Percentiles rank a stretch among this genome's conserved stretches.
Conservation (phyloP, 2,888 invertebrate genomes). For the Theretra japonica region DNA sequence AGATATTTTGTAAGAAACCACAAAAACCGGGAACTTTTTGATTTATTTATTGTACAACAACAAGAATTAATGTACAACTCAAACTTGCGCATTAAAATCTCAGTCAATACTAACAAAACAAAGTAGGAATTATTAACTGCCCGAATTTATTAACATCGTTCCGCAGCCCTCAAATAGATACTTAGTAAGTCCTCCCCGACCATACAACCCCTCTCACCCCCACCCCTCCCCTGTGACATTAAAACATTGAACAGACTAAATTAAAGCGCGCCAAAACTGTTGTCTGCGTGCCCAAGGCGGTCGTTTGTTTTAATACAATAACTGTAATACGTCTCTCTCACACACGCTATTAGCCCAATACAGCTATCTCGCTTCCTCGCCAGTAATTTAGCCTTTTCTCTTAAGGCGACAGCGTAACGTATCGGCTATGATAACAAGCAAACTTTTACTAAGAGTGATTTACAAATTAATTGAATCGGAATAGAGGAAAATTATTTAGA, state of each 20-base stretch:
- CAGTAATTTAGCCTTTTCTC: constrained; percentile 71
- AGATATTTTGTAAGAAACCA: too few relatives aligned
- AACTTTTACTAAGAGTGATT: constrained; percentile 29
- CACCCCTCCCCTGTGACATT: constrained; percentile 70
- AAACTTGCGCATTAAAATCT: background rate
- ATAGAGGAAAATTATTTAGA: constrained; percentile 37
- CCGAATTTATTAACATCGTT: constrained; percentile 78
- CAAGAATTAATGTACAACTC: background rate
- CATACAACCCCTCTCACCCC: constrained; percentile 43
- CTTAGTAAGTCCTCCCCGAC: constrained; percentile 61
- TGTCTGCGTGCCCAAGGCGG: constrained; percentile 81
- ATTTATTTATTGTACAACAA: background rate
- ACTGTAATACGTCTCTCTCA: constrained; percentile 71
- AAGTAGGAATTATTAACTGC: constrained; percentile 71
- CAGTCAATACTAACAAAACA: constrained; percentile 44
- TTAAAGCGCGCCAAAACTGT: constrained; percentile 84
- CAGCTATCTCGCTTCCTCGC: constrained; percentile 58
- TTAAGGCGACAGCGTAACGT: constrained; percentile 73
- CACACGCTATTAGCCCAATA: constrained; percentile 60
- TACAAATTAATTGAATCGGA: constrained; percentile 27
- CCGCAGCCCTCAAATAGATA: constrained; percentile 82
- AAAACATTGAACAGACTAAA: constrained; percentile 83
- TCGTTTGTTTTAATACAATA: constrained; percentile 85
- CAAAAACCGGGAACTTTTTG: background rate
- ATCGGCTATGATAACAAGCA: constrained; percentile 50